Evolutionary conservation across 2,113 vertebrate species (phyloP).

Genomic region (Aptenodytes patagonicus): DNA sequence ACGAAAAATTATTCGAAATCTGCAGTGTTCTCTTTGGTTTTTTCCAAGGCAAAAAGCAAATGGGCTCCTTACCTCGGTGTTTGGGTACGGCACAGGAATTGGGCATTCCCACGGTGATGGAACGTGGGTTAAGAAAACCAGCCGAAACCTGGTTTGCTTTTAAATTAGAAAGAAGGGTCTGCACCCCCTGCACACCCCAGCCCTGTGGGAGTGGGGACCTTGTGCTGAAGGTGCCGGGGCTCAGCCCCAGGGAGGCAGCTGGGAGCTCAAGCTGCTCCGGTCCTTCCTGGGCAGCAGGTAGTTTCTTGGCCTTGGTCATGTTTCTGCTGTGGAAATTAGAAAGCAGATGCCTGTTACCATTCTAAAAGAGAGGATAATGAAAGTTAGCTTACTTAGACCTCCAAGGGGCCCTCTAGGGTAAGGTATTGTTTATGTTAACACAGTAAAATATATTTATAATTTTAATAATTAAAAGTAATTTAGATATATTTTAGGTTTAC

Average conservation of each 20-base stretch:
- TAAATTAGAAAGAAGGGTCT: too few relatives aligned
- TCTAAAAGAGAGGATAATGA: neutral
- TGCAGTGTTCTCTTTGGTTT: neutral
- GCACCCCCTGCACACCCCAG: neutral
- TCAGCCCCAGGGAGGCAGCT: neutral
- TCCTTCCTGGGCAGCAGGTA: accelerated
- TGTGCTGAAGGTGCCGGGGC: neutral
- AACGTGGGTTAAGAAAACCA: neutral
- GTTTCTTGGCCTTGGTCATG: neutral
- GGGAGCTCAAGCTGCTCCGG: neutral
- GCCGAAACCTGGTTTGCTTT: neutral
- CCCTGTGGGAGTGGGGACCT: accelerated
- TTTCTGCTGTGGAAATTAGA: neutral
- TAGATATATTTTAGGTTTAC: neutral
- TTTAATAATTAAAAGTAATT: neutral
- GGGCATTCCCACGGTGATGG: accelerated
- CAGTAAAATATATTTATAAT: neutral
- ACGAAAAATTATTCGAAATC: neutral
- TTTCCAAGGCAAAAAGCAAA: neutral
- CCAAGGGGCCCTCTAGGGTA: neutral
- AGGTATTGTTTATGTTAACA: neutral
- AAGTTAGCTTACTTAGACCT: neutral
- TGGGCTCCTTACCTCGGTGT: neutral
- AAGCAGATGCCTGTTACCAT: neutral
- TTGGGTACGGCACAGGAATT: accelerated